Base-by-base conservation (phyloP, 1,140 invertebrate species). In the Antheraea pernyi region DNA sequence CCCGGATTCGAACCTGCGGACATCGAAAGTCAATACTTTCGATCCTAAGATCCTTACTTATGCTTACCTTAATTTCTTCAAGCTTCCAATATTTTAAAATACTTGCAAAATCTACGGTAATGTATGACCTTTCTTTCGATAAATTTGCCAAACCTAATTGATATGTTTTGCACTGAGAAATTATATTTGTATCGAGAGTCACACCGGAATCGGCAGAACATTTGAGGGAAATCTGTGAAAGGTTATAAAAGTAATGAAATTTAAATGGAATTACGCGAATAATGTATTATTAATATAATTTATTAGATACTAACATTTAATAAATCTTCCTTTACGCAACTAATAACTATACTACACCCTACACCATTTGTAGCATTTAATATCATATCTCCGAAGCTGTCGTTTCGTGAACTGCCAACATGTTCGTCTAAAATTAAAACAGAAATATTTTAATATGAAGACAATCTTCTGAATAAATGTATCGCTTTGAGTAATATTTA, bases 321-420 rank as follows among this genome's bases (percentile, higher is more conserved):
- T 9, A 85, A 65, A 13, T 70, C 46, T 69, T 71, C 78, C 67
- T 59, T 72, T 9, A 75, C 13, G 30, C 72, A 74, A 10, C 48
- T 93, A 7, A 94, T 77, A n/a, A 94, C 83, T 5, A 94, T 64
- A 75, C 94, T 87, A 19, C 94, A 93, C 59, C 94, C 94, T 11
- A 70, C 19, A 0, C 88, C 87, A 0, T 89, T 73, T 0, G 92
- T 94, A n/a, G 77, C 72, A 18, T 58, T 36, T 18, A 87, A 64
- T 18, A 94, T 77, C 74, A 91, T 81, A 71, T 89, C 84, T 71
- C 84, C 81, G 65, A 92, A 93, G 39, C 69, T 80, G 6, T 70
- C 69, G 67, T 93, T 89, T 19, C 89, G 80, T 8, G 93, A 93
- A 74, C 85, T 86, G 11, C 88, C 90, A 36, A 93, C 92, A 22